Base-by-base conservation (phyloP, 1,140 invertebrate species). In the Formica exsecta region DNA sequence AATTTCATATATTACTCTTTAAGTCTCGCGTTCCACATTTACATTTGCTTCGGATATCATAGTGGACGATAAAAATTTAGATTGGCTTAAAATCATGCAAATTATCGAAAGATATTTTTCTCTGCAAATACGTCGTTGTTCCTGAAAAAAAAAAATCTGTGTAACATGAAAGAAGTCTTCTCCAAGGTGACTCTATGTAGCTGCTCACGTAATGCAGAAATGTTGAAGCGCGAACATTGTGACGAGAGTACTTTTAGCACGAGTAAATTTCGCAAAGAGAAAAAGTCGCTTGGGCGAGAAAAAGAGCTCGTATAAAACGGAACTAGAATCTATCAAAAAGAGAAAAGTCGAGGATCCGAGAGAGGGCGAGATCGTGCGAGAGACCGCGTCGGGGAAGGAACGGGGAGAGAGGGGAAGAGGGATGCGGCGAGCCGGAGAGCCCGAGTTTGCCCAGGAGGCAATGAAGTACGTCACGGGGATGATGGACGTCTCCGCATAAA, bases 401-500 rank as follows among this genome's bases (percentile, higher is more conserved):
- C 25, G 62, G 44, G 16, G 59, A 16, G 36, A 16, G 22, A n/a
- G 51, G 68, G 64, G 48, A 87, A 83, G 79, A 57, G 84, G 87
- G 81, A 77, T 32, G 83, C 71, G 87, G 92, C 86, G 88, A 93
- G 91, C 89, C 91, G 87, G 89, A 91, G 88, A 89, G 90, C 83
- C 75, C 65, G 77, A 88, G 90, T 87, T 89, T 87, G 89, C 92
- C 92, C 92, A 90, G 89, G 89, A 92, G 92, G 95, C 95, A 95
- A 95, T 95, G 95, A 94, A 95, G 93, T 92, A 94, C 94, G 95
- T 95, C 95, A 95, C 91, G 90, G 89, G 91, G 87, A 95, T 96
- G 95, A 96, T 95, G 95, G 95, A 96, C 95, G 95, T 94, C 93
- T 94, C 91, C 92, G 93, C 95, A 95, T 96, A 96, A 95, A 95